Percentiles rank a stretch among this genome's conserved stretches.
Conservation (phyloP, 2,888 invertebrate genomes). For the Drosophila paramelanica region DNA sequence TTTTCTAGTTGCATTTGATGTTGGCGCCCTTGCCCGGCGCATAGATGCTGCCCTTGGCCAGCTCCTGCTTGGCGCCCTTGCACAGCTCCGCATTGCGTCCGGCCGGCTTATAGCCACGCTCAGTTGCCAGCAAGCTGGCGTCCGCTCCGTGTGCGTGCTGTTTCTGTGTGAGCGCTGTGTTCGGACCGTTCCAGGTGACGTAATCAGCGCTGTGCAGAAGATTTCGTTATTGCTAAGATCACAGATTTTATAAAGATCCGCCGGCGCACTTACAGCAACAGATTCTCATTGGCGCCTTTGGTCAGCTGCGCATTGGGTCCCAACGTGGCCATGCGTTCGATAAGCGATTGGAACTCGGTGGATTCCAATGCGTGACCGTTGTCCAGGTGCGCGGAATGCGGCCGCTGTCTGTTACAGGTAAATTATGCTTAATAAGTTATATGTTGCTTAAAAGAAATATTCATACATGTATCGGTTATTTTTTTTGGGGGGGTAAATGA, state of each 20-base stretch:
- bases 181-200: conserved; percentile 93
- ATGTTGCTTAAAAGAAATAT: not conserved
- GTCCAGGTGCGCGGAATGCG: conserved; percentile 65
- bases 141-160: conserved; percentile 87
- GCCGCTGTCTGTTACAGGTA: conserved; percentile 65
- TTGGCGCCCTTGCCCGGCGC: conserved; percentile 86
- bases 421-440: not conserved
- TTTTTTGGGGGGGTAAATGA: not conserved
- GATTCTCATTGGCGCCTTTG: conserved; percentile 92
- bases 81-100: conserved; percentile 89
- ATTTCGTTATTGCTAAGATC: not conserved
- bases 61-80: conserved; percentile 89
- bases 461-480: not conserved
- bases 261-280: conserved; percentile 89
- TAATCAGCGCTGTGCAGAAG: conserved; percentile 89
- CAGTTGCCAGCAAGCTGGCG: conserved; percentile 83
- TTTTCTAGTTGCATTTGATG: conserved; percentile 83
- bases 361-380: conserved; percentile 72
- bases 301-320: conserved; percentile 90
- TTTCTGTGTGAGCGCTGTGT: conserved; percentile 87
- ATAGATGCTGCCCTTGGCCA: conserved; percentile 93
- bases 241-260: not conserved
- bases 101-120: conserved; percentile 86
- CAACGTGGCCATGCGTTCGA: conserved; percentile 84
- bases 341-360: conserved; percentile 82